These are phyloP conservation scores for Temnothorax rugatulus DNA, from an alignment of 2,888 invertebrate genomes.

Conservation along the genomic window DNA sequence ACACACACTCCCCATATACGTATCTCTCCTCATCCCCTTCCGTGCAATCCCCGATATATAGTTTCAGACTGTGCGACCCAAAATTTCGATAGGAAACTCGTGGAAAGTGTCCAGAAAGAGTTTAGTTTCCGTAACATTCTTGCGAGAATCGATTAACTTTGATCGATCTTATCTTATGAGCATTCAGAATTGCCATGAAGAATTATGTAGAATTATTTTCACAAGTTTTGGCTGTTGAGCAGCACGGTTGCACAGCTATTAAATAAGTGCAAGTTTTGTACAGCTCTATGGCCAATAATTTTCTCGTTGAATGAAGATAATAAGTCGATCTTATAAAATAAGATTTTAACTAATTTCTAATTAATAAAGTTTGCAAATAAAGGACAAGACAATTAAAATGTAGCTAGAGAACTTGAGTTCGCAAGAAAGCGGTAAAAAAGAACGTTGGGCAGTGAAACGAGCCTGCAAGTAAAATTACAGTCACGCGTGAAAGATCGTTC, in stretches of 20 bases:
- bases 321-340: background rate
- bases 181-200: background rate
- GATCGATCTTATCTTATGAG: background rate
- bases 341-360: too few species aligned
- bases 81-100: slow-evolving; percentile 39
- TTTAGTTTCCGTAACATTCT: slow-evolving; percentile 2
- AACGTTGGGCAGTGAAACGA: background rate
- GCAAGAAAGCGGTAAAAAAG: too few species aligned
- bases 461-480: slow-evolving; percentile 26
- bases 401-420: background rate
- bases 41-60: background rate
- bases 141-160: background rate
- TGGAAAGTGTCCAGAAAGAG: background rate
- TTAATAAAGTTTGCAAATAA: background rate
- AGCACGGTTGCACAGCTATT: background rate
- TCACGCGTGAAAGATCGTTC: slow-evolving; percentile 40
- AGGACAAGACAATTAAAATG: background rate
- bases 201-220: background rate
- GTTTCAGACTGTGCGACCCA: slow-evolving; percentile 13
- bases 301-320: background rate
- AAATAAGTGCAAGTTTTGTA: background rate
- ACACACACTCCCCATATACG: background rate
- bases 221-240: background rate
- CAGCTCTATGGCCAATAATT: background rate
- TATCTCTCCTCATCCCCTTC: background rate